Evolutionary conservation across 2,888 invertebrate genomes (phyloP).

Genomic region (Stenichneumon culpator): DNA sequence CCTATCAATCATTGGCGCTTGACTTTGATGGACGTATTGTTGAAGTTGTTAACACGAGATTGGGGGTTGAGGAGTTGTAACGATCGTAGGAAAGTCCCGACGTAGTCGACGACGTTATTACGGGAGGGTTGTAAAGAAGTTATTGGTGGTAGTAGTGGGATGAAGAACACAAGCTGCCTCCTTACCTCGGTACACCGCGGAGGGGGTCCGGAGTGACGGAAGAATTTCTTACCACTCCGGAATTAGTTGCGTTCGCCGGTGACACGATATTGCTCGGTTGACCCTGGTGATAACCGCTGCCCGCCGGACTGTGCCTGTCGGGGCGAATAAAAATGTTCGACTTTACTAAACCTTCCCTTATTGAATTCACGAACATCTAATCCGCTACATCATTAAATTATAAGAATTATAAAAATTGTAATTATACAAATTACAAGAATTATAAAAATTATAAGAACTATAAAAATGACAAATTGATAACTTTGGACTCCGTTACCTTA

Average conservation of each 20-base stretch:
- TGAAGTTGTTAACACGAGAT: constrained; percentile 18
- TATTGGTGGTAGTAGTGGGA: constrained; percentile 33
- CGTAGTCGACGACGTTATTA: constrained; percentile 26
- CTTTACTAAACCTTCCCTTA: too few relatives aligned
- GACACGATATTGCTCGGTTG: constrained; percentile 82
- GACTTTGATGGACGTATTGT: constrained; percentile 54
- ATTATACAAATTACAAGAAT: constrained; percentile 1
- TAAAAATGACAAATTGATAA: background rate
- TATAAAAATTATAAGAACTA: background rate
- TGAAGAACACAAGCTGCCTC: constrained; percentile 47
- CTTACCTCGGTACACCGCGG: constrained; percentile 79
- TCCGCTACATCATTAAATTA: background rate
- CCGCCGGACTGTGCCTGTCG: constrained; percentile 82
- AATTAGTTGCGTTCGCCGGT: constrained; percentile 80
- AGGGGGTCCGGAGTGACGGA: constrained; percentile 82
- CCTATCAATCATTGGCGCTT: constrained; percentile 70
- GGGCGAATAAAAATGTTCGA: background rate
- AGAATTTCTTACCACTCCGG: constrained; percentile 83
- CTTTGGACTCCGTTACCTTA: constrained; percentile 78
- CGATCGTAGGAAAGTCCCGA: constrained; percentile 36
- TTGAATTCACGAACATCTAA: too few relatives aligned
- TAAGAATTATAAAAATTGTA: background rate
- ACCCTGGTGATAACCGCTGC: constrained; percentile 81
- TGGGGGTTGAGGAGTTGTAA: background rate
- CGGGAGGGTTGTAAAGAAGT: constrained; percentile 37